Base-by-base conservation (phyloP, 2,113 vertebrate genomes). In the Thomomys bottae region DNA sequence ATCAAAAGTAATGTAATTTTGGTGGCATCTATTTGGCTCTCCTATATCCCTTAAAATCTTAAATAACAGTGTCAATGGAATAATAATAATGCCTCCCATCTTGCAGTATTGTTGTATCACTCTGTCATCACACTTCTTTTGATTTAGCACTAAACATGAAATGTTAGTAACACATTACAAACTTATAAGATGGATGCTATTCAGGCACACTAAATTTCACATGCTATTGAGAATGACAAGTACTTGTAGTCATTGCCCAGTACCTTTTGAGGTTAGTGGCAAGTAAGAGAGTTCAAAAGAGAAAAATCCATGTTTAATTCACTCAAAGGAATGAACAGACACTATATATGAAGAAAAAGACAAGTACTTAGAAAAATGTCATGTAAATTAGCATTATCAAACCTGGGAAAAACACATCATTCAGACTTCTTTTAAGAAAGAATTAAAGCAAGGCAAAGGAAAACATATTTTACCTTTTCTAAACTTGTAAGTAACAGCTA, bases 31-130 rank as follows among this genome's bases (percentile, higher is more conserved):
- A 2, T 70, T 82, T 78, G 15, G 75, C 75, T 93, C 30, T 85
- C 12, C 38, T 28, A 24, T 92, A 20, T 92, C 72, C 82, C 78
- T 88, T 92, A 78, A 93, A 92, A 42, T 88, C 18, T 78, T 85
- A 77, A 78, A 49, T 20, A 57, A 20, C 45, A 88, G 8, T 36
- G 12, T 54, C 4, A 54, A 15, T 54, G 49, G 18, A 54, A 54
- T 1, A 54, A 54, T 76, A 81, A 1, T 84, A 87, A 88, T 73
- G 8, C 8, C 40, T 4, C 36, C 9, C 5, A 66, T 71, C 17
- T 59, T 20, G 36, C 0, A n/a, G 18, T 80, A 26, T 32, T 88
- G 9, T 38, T 72, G 1, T 66, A 61, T 64, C 66, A 71, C 67
- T 80, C 59, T 57, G 91, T 57, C 9, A 40, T 80, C 23, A 77